Base-by-base conservation (phyloP, 92 coral and sea anemone species). In the Bergia sp. region DNA sequence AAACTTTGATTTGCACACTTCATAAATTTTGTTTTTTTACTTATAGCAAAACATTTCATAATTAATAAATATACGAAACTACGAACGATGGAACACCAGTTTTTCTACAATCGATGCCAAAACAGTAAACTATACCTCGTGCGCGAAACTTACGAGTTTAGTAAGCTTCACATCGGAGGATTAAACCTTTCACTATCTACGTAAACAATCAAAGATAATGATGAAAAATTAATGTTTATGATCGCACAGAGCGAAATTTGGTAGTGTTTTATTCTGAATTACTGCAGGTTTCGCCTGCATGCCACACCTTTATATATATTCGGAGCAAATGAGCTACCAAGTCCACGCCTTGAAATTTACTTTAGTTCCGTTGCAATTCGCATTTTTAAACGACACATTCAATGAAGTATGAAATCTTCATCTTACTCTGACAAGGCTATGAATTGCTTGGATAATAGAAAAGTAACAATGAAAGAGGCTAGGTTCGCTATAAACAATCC, bases 121-220 rank as follows among this genome's bases (percentile, higher is more conserved):
- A 29, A 29, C 29, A 29, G 29, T 42, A 37, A 73, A n/a, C 55
- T 37, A 11, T 42, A 50, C 69, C 74, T 71, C 77, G 80, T 45
- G 79, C 23, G 69, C 77, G 16, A 85, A 71, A 75, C 43, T 36
- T 38, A 12, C 40, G n/a, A 11, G 7, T 75, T 58, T 37, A 71
- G 75, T 66, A 67, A 49, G 67, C 80, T 69, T 38, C 29, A 74
- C 87, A 86, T 90, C 89, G 75, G 39, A 45, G 88, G 93, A 83
- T 80, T 82, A 40, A 88, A 89, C 86, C 29, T 87, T 90, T 61
- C 49, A 81, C 41, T 85, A 50, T 76, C 88, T 87, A 44, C 82
- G 89, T 86, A 93, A 86, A 91, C 89, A 93, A 93, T 91, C 93
- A 81, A 94, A 89, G 88, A 89, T 93, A 85, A 91, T 85, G 85